A percentile compares a stretch with the other conserved stretches of the same genome.
Conservation (phyloP, 1,140 invertebrate species). For the Pogonognathellus flavescens region DNA sequence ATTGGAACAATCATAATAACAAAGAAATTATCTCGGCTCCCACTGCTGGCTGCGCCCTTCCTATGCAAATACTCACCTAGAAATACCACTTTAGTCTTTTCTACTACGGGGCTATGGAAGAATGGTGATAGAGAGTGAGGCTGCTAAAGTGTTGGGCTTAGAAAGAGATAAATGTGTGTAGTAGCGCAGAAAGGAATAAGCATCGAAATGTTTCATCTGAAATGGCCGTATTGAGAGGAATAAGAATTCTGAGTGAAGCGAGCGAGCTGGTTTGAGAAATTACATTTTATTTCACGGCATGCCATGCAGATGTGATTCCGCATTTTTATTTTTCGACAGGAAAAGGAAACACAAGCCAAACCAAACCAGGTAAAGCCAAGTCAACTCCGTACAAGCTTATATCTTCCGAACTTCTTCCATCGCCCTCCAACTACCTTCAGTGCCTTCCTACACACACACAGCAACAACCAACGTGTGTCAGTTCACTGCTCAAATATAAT, state of each 20-base stretch:
- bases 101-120: no score
- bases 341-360: constrained; percentile 56
- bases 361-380: not conserved
- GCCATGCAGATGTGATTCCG: constrained; percentile 51
- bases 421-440: not conserved
- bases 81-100: no score
- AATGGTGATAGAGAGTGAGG: no score
- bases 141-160: no score
- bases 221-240: constrained; percentile 22
- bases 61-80: no score
- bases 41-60: no score
- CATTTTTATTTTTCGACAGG: constrained; percentile 60
- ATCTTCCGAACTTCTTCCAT: not conserved
- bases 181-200: not conserved
- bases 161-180: not conserved
- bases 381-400: not conserved
- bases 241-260: constrained; percentile 15
- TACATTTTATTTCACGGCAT: constrained; percentile 25
- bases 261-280: constrained; percentile 41
- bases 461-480: constrained; percentile 7
- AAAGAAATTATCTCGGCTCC: no score
- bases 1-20: no score
- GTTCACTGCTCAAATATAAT: not conserved
- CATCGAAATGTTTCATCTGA: constrained; percentile 18
- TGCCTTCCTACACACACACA: not conserved